Base-by-base conservation (phyloP, 2,113 vertebrate species). In the Salvelinus sp. region DNA sequence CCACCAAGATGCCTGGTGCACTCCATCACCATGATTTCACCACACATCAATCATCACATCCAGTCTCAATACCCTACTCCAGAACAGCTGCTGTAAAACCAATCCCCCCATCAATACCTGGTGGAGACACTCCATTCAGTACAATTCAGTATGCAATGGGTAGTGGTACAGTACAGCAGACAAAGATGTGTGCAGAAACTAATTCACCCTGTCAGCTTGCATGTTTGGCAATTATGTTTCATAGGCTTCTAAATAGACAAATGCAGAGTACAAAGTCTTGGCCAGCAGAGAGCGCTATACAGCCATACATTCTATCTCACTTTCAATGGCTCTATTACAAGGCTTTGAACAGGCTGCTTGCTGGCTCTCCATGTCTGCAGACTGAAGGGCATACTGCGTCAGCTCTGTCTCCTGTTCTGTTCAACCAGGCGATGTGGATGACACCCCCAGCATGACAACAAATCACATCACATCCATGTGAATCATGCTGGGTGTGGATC, bases 251-350 rank as follows among this genome's bases (percentile, higher is more conserved):
- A 16, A 50, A 38, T 38, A 38, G 38, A 38, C 6, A 38, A 38
- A 38, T 9, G 7, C 38, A 38, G 38, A 38, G 38, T 38, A 38
- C 7, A 38, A 70, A 20, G 30, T 1, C 1, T 44, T 63, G 65
- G 13, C 83, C 89, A 84, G 66, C 27, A 89, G 88, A 82, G 88
- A 25, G 88, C 10, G 77, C 85, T 69, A 38, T 73, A 25, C 1
- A 75, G 48, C 16, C 66, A 6, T 44, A 18, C 47, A 23, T 3
- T 10, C 13, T 28, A 10, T 27, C 2, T 4, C 18, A n/a, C 66
- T 38, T 2, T 69, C 3, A 38, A 38, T 38, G 38, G 38, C 7
- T 38, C 0, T 48, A 0, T 38, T 38, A 38, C 6, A 38, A 38
- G 38, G 7, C 38, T 57, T 69, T 63, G 27, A 38, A 0, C 28